Evolutionary conservation across 2,888 invertebrate species (phyloP), one percentile per base, ranked within the genome.

Genomic region (Hypsopygia costalis): DNA sequence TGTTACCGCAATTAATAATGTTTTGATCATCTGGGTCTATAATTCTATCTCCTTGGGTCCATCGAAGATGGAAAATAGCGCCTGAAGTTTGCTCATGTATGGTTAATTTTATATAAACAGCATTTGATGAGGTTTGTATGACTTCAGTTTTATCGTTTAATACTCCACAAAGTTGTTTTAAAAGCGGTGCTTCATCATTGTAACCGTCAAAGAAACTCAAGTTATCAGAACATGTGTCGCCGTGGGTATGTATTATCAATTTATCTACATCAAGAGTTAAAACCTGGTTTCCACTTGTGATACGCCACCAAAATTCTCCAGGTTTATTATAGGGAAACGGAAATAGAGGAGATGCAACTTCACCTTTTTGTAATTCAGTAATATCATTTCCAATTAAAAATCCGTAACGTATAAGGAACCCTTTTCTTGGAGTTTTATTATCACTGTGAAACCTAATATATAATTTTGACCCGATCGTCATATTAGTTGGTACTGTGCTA

Each of bases 371-470:
- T 6, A 73, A 58, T 2, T 94, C 95, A 9, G 69, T 87, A 1
- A 97, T 69, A 29, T 94, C 93, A 58, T 93, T 94, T 21, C 93
- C 93, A 61, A 91, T 92, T 29, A 91, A 91, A 61, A 93, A 90
- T 37, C 86, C 90, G 67, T 93, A 98, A 52, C 93, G 91, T 0
- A 93, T 93, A 35, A 92, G 63, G 71, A 98, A 98, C 41, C 98
- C 98, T 52, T 81, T 83, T 0, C 90, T 91, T 1, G 90, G 90
- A 1, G 85, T 85, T 49, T 85, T 81, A 10, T 83, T 76, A 47
- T 91, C 90, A 56, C 93, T 95, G 52, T 93, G 92, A 67, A 97
- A 97, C 67, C 93, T 93, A 1, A 97, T 80, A 92, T 94, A 96
- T 9, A 96, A 65, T 43, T 80, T 79, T 5, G 90, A 80, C 1